These are phyloP conservation scores for Lutjanus campechanus DNA, from an alignment of 2,797 vertebrate species.

Conservation along the genomic window DNA sequence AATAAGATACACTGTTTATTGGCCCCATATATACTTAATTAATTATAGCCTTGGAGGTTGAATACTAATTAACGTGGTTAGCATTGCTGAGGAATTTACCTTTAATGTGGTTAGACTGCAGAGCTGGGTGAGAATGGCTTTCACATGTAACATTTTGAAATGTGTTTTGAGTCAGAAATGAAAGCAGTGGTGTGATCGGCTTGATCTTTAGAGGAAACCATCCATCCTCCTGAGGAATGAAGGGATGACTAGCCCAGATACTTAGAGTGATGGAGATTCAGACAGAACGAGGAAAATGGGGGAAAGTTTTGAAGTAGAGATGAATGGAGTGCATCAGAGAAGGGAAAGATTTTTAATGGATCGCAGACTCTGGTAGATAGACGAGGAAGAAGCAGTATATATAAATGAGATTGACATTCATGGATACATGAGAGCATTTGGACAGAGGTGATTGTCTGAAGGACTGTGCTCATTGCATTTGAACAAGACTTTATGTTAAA, in stretches of 20 bases:
- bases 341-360: conserved; percentile 38
- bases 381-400: conserved; percentile 33
- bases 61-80: conserved; percentile 62
- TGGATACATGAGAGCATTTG: conserved; percentile 28
- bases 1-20: conserved; percentile 60
- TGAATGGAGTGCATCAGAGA: conserved; percentile 57
- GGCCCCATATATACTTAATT: conserved; percentile 49
- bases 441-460: conserved; percentile 26
- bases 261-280: conserved; percentile 58
- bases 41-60: conserved; percentile 57
- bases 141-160: conserved; percentile 61
- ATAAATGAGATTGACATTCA: conserved; percentile 36
- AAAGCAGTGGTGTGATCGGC: conserved; percentile 62
- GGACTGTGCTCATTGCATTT: conserved; percentile 1
- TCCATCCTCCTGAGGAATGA: conserved; percentile 78
- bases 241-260: conserved; percentile 58
- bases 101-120: conserved; percentile 57
- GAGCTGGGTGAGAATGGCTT: conserved; percentile 51
- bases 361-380: conserved; percentile 46
- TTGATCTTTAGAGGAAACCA: conserved; percentile 74
- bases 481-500: conserved; percentile 30
- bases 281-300: conserved; percentile 53
- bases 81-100: conserved; percentile 50
- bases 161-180: conserved; percentile 70
- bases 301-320: conserved; percentile 62